Conservation (phyloP, 2,888 invertebrate genomes). For the Cryptocephalus primarius region DNA sequence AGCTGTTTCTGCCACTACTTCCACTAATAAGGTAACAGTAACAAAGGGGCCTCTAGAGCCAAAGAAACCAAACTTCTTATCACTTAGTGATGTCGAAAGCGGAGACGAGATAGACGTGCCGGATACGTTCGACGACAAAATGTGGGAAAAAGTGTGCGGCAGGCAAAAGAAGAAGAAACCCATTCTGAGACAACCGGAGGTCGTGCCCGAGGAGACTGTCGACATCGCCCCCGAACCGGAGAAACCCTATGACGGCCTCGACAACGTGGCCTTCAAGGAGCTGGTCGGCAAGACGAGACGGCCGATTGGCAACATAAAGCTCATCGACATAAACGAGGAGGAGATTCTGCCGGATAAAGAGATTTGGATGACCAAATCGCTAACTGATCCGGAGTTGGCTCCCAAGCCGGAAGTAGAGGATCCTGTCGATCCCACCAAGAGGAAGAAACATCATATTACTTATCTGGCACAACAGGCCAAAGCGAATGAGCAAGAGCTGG, state of each 20-base stretch:
- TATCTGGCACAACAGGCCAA: slow-evolving; percentile 91
- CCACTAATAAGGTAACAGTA: background rate
- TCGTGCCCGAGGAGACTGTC: slow-evolving; percentile 33
- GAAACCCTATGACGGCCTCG: slow-evolving; percentile 39
- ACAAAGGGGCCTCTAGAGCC: background rate
- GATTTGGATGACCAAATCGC: slow-evolving; percentile 70
- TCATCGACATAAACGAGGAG: slow-evolving; percentile 74
- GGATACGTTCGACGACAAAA: slow-evolving; percentile 35
- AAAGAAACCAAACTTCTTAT: slow-evolving; percentile 6
- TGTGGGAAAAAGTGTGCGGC: slow-evolving; percentile 40
- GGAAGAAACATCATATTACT: slow-evolving; percentile 90
- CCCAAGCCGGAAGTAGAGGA: slow-evolving; percentile 40
- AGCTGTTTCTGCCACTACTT: background rate
- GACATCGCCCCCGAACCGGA: slow-evolving; percentile 39
- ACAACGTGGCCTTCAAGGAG: slow-evolving; percentile 49
- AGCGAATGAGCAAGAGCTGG: slow-evolving; percentile 84
- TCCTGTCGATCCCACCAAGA: slow-evolving; percentile 44
- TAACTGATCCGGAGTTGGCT: slow-evolving; percentile 56
- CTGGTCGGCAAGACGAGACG: slow-evolving; percentile 58
- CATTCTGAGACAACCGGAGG: slow-evolving; percentile 37
- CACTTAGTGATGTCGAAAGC: slow-evolving; percentile 20
- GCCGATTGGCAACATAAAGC: slow-evolving; percentile 53
- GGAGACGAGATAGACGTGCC: slow-evolving; percentile 31
- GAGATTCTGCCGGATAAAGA: slow-evolving; percentile 63
- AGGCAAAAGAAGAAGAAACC: slow-evolving; percentile 36